Evolutionary conservation across 2,888 invertebrate species (phyloP), one percentile per base, ranked within the genome.

Genomic region (Spicauda simplicius): DNA sequence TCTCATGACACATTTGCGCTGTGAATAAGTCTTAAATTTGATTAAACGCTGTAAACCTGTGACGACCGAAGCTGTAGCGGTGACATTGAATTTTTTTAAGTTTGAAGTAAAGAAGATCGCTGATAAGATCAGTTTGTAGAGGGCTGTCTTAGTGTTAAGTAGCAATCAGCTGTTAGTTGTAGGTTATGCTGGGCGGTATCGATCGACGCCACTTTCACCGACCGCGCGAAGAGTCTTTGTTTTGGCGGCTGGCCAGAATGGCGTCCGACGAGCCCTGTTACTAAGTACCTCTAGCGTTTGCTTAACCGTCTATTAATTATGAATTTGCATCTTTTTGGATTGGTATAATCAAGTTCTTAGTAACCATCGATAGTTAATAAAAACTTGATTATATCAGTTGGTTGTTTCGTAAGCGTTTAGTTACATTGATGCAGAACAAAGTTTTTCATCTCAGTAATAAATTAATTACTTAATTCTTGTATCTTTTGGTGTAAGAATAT

Each of bases 191-290:
- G 73, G 78, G 76, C 75, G 74, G 65, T 89, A 90, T 91, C 83
- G 91, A 91, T 88, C 86, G 77, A 75, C 73, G 70, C 72, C 71
- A 76, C 74, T 74, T 89, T 90, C 88, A 84, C 78, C 87, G 80
- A 77, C 72, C 74, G 79, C 76, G 82, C 79, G 77, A 81, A 80
- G 74, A 73, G 77, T 77, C 82, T 83, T 83, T 84, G 81, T 84
- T 85, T 90, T 91, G 91, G 90, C 90, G 80, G 72, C 69, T 70
- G 71, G 84, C 89, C 89, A 91, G 84, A 71, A 79, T 79, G 74
- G 81, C 77, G 79, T 78, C 79, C 73, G 68, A 67, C 70, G 65
- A 79, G 76, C 76, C 67, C 75, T 80, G 85, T 84, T 84, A 79
- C 84, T 80, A 84, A 79, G 85, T 70, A 59, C 53, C 16, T 53